These are phyloP conservation scores for Apodemus sylvaticus DNA, from an alignment of 2,113 vertebrate species.

Conservation along the genomic window DNA sequence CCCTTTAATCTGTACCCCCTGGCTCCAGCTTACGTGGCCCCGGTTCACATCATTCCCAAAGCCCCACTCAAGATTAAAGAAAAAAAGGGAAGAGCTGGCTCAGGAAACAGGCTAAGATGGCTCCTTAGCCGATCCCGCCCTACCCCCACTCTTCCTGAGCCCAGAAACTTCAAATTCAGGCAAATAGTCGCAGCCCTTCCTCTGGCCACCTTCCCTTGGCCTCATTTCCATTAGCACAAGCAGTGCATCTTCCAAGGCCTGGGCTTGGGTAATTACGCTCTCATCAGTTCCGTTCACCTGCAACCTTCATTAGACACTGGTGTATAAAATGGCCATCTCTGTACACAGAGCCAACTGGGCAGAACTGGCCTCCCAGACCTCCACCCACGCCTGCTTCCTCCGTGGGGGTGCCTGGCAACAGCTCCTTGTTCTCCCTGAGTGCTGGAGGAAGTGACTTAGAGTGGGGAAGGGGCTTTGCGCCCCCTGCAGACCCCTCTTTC, in stretches of 20 bases:
- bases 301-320: conserved; percentile 23
- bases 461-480: accelerated
- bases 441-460: not conserved
- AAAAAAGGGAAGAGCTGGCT: not conserved
- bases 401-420: accelerated
- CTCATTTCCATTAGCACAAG: not conserved
- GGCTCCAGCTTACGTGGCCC: not conserved
- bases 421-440: accelerated
- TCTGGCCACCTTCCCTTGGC: not conserved
- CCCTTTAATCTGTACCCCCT: not conserved
- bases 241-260: not conserved
- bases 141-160: not conserved
- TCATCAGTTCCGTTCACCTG: conserved; percentile 59
- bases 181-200: not conserved
- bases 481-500: too few species aligned
- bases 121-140: not conserved
- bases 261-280: not conserved
- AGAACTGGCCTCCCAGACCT: not conserved
- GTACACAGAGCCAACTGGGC: accelerated
- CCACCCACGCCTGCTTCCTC: not conserved
- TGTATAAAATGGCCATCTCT: not conserved
- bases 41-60: not conserved
- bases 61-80: not conserved
- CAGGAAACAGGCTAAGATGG: not conserved
- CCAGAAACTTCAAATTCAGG: not conserved